Percentiles rank a stretch among this genome's conserved stretches.
Evolutionary conservation across 2,797 vertebrate genomes (phyloP).

Genomic region (Lacerta bilineata): DNA sequence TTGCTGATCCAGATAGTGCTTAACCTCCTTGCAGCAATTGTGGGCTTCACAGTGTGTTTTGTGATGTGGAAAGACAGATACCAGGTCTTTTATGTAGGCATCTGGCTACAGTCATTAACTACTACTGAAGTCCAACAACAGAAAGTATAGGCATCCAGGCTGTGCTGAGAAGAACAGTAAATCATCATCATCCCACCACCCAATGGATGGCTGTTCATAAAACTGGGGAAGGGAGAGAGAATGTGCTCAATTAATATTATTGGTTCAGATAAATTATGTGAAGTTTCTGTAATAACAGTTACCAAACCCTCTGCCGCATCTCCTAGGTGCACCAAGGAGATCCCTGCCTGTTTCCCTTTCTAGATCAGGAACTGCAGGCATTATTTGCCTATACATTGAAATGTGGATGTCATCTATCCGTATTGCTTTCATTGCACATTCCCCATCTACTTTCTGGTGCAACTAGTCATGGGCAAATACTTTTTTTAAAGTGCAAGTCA

Average conservation of each 20-base stretch:
- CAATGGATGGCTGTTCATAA: background rate
- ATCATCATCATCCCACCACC: background rate
- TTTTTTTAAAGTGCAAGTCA: background rate
- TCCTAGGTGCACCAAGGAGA: background rate
- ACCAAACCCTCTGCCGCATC: too few species aligned
- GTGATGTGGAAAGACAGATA: conserved; percentile 98
- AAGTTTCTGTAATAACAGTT: background rate
- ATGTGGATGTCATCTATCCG: background rate
- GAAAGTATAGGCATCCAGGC: conserved; percentile 67
- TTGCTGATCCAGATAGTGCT: conserved; percentile 90
- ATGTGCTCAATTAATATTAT: conserved; percentile 46
- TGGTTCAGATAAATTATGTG: background rate
- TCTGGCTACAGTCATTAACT: conserved; percentile 76
- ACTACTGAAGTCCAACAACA: conserved; percentile 53
- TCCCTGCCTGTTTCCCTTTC: background rate
- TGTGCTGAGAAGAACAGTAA: background rate
- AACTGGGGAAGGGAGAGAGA: background rate
- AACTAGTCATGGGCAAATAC: background rate
- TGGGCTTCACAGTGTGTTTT: conserved; percentile 88
- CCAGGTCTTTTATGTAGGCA: conserved; percentile 93
- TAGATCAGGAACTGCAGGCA: background rate
- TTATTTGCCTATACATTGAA: background rate
- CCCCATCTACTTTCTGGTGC: background rate
- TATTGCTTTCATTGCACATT: background rate
- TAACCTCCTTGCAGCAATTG: conserved; percentile 87